Evolutionary conservation across 1,140 invertebrate species (phyloP).

Genomic region (honey bee (Apis mellifera)): Amel_HAv3.1 CM009933.2:3451001-3451500

Average conservation of each 20-base stretch:
- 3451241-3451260: too few relatives aligned
- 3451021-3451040: neutral
- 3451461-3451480: neutral
- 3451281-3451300: conserved; percentile 25
- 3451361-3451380: neutral
- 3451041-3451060: neutral
- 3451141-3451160: conserved; percentile 22
- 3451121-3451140: neutral
- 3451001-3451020: too few relatives aligned
- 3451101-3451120: too few relatives aligned
- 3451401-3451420: neutral
- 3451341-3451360: neutral
- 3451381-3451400: neutral
- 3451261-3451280: neutral
- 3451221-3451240: too few relatives aligned
- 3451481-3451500: neutral
- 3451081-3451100: neutral
- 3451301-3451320: too few relatives aligned
- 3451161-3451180: too few relatives aligned
- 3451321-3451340: conserved; percentile 33
- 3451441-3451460: neutral
- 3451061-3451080: neutral
- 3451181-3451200: too few relatives aligned
- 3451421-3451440: neutral
- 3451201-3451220: too few relatives aligned